A percentile compares a stretch with the other conserved stretches of the same genome.
phyloP scores from a whole-genome alignment of 2,113 vertebrate species.

The Mustela nigripes region DNA sequence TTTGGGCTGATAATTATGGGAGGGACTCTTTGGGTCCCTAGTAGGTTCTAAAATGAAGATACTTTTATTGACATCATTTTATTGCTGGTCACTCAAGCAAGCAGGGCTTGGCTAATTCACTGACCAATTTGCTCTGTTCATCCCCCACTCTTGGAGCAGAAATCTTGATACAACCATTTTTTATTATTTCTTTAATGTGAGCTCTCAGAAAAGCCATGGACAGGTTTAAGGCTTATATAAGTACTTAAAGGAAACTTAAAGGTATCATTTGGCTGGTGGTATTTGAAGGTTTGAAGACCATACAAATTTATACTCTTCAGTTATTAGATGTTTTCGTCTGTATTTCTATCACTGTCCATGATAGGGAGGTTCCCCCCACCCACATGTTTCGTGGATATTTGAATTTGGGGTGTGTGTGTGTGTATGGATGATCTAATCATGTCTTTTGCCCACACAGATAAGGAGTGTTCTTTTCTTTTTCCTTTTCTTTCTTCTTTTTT shows the following conservation, averaged over 20 bases:
- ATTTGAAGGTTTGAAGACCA: background rate
- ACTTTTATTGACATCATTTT: background rate
- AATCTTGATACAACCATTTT: background rate
- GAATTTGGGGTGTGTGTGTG: background rate
- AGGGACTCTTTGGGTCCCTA: background rate
- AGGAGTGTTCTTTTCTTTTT: background rate
- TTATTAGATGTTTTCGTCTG: background rate
- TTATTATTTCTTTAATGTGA: background rate
- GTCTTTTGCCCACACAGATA: background rate
- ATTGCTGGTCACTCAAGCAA: background rate
- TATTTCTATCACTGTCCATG: background rate
- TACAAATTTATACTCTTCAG: background rate
- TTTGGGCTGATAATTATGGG: background rate
- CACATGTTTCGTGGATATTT: background rate
- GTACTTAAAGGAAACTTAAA: conserved; percentile 10
- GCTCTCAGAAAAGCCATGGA: background rate
- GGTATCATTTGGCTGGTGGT: background rate
- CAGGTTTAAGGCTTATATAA: background rate
- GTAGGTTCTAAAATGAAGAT: background rate
- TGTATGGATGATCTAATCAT: background rate
- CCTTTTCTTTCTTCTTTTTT: background rate
- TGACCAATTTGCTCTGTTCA: background rate
- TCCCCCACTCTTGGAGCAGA: background rate
- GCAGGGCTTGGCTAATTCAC: background rate
- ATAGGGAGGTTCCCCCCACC: too few species aligned